Evolutionary conservation across 2,888 invertebrate species (phyloP).

Genomic region (Thecocarcelia acutangulata): DNA sequence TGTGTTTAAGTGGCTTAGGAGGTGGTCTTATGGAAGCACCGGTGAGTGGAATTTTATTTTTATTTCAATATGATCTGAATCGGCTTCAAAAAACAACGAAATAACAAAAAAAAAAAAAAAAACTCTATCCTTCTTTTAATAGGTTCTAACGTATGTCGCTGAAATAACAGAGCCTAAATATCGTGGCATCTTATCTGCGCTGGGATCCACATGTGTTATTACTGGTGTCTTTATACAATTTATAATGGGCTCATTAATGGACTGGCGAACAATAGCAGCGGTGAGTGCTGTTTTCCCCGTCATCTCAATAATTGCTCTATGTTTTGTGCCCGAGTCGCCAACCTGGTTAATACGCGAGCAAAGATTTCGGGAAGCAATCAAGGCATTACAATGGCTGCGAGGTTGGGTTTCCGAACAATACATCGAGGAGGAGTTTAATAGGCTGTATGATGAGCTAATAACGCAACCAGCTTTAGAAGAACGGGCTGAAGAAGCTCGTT

Average conservation of each 20-base stretch:
- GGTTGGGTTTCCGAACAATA: constrained; percentile 87
- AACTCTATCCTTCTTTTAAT: constrained; percentile 37
- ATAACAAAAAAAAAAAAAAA: not conserved
- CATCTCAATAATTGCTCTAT: constrained; percentile 85
- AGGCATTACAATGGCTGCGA: constrained; percentile 88
- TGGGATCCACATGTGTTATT: constrained; percentile 89
- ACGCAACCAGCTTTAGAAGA: constrained; percentile 76
- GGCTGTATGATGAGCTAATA: constrained; percentile 78
- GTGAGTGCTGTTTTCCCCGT: constrained; percentile 86
- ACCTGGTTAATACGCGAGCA: constrained; percentile 89
- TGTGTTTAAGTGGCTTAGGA: constrained; percentile 87
- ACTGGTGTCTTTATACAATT: constrained; percentile 89
- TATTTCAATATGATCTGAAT: no score
- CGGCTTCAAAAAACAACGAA: no score
- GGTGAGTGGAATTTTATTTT: constrained; percentile 82
- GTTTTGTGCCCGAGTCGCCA: constrained; percentile 90
- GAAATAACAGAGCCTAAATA: constrained; percentile 91
- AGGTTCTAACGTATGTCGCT: constrained; percentile 91
- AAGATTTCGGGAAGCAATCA: constrained; percentile 85
- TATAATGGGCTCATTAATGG: constrained; percentile 86
- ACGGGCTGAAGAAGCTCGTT: constrained; percentile 70
- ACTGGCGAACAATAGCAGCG: constrained; percentile 88
- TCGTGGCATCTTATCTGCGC: constrained; percentile 86
- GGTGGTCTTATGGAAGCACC: constrained; percentile 92
- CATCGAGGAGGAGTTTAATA: constrained; percentile 83